These are phyloP conservation scores for Mus pahari DNA, from an alignment of 2,113 vertebrate species.

Conservation along the genomic window DNA sequence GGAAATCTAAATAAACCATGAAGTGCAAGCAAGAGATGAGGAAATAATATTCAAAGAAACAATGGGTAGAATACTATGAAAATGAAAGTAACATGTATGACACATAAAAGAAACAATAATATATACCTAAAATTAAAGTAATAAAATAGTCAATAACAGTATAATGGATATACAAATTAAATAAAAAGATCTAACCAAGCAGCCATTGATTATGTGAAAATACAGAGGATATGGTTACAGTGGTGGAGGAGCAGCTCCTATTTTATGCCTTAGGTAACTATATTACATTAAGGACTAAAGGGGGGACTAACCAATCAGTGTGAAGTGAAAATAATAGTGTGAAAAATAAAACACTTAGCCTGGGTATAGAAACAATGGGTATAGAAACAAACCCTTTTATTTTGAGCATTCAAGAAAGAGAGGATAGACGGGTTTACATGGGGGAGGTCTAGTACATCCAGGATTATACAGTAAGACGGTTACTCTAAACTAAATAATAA, in stretches of 20 bases:
- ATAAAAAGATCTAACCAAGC: neutral
- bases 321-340: neutral
- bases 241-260: too few relatives aligned
- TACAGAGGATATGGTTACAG: neutral
- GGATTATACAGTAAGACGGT: neutral
- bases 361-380: neutral
- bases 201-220: neutral
- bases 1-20: neutral
- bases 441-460: too few relatives aligned
- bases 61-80: neutral
- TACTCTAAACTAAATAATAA: neutral
- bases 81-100: neutral
- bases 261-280: too few relatives aligned
- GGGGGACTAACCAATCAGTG: neutral
- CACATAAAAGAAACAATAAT: neutral
- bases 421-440: too few relatives aligned
- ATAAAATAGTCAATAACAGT: neutral
- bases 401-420: too few relatives aligned
- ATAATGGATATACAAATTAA: neutral
- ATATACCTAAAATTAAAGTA: neutral
- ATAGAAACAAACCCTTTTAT: neutral
- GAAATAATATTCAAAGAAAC: neutral
- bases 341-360: neutral
- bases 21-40: too few relatives aligned
- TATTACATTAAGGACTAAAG: neutral